Conservation (phyloP, 1,140 invertebrate genomes). For the Hyles euphorbiae region DNA sequence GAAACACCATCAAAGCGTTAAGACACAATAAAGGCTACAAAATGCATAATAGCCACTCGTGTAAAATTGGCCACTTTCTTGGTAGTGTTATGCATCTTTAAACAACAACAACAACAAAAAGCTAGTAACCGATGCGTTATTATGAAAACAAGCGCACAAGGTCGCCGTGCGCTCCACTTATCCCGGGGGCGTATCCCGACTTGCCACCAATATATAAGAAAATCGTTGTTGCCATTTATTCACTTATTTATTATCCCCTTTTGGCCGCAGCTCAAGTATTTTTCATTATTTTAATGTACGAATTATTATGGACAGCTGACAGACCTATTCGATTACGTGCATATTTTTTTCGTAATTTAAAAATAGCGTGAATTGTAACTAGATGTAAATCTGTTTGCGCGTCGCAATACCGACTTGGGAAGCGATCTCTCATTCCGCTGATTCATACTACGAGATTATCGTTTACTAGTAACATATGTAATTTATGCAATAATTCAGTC, state of each 20-base stretch:
- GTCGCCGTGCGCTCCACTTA: constrained; percentile 22
- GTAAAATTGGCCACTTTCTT: no score
- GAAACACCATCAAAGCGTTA: no score
- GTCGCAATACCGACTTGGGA: background rate
- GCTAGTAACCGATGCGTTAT: no score
- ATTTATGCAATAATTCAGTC: no score
- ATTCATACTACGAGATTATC: no score
- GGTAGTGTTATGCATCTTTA: no score
- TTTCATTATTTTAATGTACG: constrained; percentile 41
- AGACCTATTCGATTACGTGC: constrained; percentile 22
- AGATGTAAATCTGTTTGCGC: constrained; percentile 3
- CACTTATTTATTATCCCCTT: constrained; percentile 38
- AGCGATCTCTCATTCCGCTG: no score
- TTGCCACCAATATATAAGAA: constrained; percentile 49
- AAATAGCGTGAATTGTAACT: constrained; percentile 14
- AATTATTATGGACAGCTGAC: constrained; percentile 22
- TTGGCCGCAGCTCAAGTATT: constrained; percentile 48
- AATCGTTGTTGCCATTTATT: constrained; percentile 38
- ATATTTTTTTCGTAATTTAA: constrained; percentile 14
- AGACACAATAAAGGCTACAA: no score
- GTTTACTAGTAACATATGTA: no score
- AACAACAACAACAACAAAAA: no score
- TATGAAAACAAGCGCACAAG: constrained; percentile 22
- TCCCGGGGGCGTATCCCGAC: constrained; percentile 18
- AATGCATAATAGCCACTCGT: no score